Evolutionary conservation across 2,888 invertebrate genomes (phyloP), one percentile per base, ranked within the genome.

Genomic region (Anoplius nigerrimus): DNA sequence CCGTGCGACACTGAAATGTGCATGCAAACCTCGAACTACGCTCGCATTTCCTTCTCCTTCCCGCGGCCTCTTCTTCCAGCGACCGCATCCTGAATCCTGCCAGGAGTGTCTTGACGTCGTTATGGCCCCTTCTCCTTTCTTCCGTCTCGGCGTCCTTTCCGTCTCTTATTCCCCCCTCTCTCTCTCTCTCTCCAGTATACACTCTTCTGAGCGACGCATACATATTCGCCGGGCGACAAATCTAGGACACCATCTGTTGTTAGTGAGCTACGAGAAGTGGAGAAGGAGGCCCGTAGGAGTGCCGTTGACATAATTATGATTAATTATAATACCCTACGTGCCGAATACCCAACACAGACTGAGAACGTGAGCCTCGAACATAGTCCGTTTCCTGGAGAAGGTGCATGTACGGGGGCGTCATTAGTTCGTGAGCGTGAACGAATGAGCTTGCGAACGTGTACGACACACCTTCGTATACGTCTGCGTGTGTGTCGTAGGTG

Each of bases 271-370:
- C 45, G 65, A 72, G 71, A 61, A 57, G 63, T 63, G 58, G 69
- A 62, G 71, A 61, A 63, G 71, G 62, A 58, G 55, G 69, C 42
- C 48, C 59, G 71, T 65, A 67, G 79, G 73, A 74, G 69, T 81
- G 79, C 72, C 68, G 64, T 63, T 76, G 79, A 80, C 77, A 72
- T 80, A 80, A 80, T 81, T 81, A 79, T 79, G 81, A 81, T 81
- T 80, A 78, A 80, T 79, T 78, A 74, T 79, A 78, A 81, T 79
- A 76, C 74, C 56, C 71, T 61, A 55, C 57, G 63, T 60, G 58
- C 61, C 48, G 56, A 66, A 62, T 63, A 55, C 46, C 56, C 64
- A 22, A 13, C 16, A 27, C 54, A 55, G 56, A 56, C 56, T 21
- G 20, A 8, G 34, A 48, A 48, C 18, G 48, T 48, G 48, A 18